These are phyloP conservation scores for Cassiopea xamachana DNA, from an alignment of 30 jellyfish, hydroid and myxozoan species.

Conservation along the genomic window DNA sequence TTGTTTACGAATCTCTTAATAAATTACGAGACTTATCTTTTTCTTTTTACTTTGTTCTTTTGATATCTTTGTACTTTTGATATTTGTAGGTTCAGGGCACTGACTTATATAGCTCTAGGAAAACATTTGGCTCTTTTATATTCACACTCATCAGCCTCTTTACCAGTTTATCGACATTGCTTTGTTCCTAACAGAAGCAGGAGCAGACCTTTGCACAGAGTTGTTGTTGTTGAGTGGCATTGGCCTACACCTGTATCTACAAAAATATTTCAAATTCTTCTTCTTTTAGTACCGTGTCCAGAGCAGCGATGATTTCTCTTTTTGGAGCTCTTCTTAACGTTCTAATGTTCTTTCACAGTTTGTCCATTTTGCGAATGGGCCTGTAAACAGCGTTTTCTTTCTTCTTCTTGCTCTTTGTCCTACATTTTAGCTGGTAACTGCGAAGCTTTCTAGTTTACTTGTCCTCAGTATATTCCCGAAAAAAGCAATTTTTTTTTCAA, in stretches of 20 bases:
- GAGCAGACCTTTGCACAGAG: too few species aligned
- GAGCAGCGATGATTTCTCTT: background rate
- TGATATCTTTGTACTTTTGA: too few species aligned
- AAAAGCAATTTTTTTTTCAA: background rate
- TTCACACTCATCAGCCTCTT: too few species aligned
- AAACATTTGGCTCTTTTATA: too few species aligned
- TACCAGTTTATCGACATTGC: too few species aligned
- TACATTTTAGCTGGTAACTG: background rate
- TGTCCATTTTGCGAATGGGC: background rate
- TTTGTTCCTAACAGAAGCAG: too few species aligned
- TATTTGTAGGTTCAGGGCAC: too few species aligned
- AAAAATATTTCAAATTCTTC: background rate
- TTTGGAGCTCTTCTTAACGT: background rate
- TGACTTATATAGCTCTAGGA: too few species aligned
- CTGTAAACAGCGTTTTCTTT: background rate
- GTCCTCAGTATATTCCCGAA: background rate
- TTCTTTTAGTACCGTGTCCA: background rate
- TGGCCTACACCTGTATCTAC: background rate
- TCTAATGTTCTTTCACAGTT: background rate
- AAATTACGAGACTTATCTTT: too few species aligned
- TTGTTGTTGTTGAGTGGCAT: background rate
- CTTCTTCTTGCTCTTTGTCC: background rate
- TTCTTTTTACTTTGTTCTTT: too few species aligned
- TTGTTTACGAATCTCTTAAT: too few species aligned
- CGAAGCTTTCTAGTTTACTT: background rate